Evolutionary conservation across 2,888 invertebrate genomes (phyloP), one percentile per base, ranked within the genome.

Genomic region (Troides oblongomaculatus): DNA sequence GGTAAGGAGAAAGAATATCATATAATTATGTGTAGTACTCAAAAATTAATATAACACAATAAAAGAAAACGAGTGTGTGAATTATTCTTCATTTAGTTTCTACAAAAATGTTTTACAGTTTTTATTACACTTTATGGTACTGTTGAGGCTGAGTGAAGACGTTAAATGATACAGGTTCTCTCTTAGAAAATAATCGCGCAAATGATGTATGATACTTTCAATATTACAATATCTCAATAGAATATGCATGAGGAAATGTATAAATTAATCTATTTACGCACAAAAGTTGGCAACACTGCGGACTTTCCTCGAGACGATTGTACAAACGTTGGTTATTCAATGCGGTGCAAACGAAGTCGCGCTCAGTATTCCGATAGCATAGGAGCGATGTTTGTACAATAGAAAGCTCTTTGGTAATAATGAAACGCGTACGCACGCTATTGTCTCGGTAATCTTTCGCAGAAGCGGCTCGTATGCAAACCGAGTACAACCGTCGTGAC

Each of bases 321-420:
- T 56, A 60, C 72, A 70, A 70, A 70, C 65, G 70, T 66, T 72
- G 69, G 74, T 78, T 79, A 84, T 83, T 89, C 78, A 62, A 69
- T 43, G 57, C 8, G n/a, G 30, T 60, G 69, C 39, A 36, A 65
- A 43, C 50, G 64, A 50, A 63, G 64, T 36, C 46, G 39, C 57
- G 39, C 21, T 71, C 57, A 81, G 86, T 90, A 91, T 91, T 90
- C 90, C 75, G 78, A 76, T 76, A 76, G 84, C 84, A 83, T 74
- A 75, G 76, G 74, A 75, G 75, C 78, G 78, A 81, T 84, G 86
- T 88, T 88, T 85, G 89, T 92, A 53, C 53, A n/a, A 53, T 53
- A 92, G 92, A 92, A 92, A 92, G 92, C 91, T 83, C 87, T 90
- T 92, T 90, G 87, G 90, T 86, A 89, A 90, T 90, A 90, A 81